phyloP scores from a whole-genome alignment of 2,888 invertebrate genomes.

The Helleia helle region DNA sequence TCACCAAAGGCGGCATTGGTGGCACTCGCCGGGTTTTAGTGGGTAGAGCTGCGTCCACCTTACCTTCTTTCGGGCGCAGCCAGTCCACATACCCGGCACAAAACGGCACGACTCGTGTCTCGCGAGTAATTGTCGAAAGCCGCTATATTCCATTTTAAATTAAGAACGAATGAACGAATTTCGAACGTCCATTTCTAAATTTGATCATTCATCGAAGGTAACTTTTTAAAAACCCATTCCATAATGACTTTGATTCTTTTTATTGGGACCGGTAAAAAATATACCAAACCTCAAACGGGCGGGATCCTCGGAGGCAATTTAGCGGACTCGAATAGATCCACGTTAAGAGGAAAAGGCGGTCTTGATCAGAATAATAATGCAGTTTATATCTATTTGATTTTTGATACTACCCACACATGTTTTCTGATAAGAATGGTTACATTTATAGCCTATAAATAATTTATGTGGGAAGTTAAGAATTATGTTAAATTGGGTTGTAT shows the following conservation, averaged over 20 bases:
- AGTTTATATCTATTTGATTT: constrained; percentile 6
- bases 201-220: not conserved
- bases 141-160: too few relatives aligned
- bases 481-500: not conserved
- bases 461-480: constrained; percentile 3
- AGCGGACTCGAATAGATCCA: not conserved
- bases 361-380: constrained; percentile 5
- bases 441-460: constrained; percentile 6
- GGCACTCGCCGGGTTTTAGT: too few relatives aligned
- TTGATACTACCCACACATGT: constrained; percentile 5
- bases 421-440: constrained; percentile 4
- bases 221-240: constrained; percentile 6
- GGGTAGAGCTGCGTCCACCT: too few relatives aligned
- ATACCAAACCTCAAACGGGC: not conserved
- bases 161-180: constrained; percentile 1
- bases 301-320: not conserved
- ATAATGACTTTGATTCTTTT: constrained; percentile 4
- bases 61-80: too few relatives aligned
- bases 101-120: too few relatives aligned
- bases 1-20: too few relatives aligned
- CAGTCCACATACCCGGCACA: too few relatives aligned
- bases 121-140: too few relatives aligned
- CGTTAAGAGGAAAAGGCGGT: constrained; percentile 4
- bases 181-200: not conserved
- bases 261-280: constrained; percentile 3